phyloP scores from a whole-genome alignment of 2,888 invertebrate genomes.

The Endotricha flammealis region DNA sequence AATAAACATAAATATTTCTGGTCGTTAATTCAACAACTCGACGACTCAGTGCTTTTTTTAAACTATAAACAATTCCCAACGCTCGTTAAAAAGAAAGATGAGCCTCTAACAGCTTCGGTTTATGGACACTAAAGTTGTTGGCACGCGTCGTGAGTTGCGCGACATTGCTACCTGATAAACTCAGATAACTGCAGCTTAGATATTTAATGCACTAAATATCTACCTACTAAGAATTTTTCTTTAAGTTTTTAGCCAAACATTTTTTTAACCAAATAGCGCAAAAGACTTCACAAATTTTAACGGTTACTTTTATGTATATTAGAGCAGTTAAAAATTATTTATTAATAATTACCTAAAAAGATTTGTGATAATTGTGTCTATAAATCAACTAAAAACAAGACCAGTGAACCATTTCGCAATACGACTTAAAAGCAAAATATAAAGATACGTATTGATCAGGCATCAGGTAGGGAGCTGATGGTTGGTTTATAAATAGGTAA shows the following conservation, averaged over 20 bases:
- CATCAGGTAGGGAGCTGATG: constrained; percentile 66
- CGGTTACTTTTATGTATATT: too few species aligned
- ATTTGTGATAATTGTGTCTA: too few species aligned
- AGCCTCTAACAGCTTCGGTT: constrained; percentile 67
- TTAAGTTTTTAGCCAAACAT: too few species aligned
- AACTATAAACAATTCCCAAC: constrained; percentile 68
- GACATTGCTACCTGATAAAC: constrained; percentile 50
- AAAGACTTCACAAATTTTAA: too few species aligned
- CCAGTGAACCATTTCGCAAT: too few species aligned
- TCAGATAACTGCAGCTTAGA: constrained; percentile 32
- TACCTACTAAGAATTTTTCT: too few species aligned
- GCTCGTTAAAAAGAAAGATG: constrained; percentile 77
- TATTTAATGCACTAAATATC: too few species aligned
- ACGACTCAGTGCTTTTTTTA: constrained; percentile 61
- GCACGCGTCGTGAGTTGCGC: constrained; percentile 54
- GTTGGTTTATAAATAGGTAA: constrained; percentile 74
- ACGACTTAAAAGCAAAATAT: constrained; percentile 12
- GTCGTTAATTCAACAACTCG: constrained; percentile 54
- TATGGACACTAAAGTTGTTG: constrained; percentile 72
- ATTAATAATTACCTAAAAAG: too few species aligned
- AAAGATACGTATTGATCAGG: constrained; percentile 23
- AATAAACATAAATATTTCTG: constrained; percentile 60
- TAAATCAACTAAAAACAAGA: too few species aligned
- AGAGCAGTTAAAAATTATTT: too few species aligned
- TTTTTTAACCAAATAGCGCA: too few species aligned